Percentiles rank a stretch among this genome's conserved stretches.
Conservation (phyloP, 2,888 invertebrate species). For the Leptopilina myrica region DNA sequence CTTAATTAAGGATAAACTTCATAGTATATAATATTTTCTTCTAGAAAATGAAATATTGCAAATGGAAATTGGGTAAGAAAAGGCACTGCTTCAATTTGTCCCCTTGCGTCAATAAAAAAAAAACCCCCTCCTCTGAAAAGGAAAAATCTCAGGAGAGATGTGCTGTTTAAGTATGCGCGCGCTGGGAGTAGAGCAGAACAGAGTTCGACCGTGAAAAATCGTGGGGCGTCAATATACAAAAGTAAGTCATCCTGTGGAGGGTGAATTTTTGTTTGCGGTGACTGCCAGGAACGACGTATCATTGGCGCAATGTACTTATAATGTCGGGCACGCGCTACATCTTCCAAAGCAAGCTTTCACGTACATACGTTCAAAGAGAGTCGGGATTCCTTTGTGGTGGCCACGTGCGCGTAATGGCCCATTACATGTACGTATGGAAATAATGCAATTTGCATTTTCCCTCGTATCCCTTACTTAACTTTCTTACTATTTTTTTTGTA, state of each 20-base stretch:
- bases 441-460: slow-evolving; percentile 58
- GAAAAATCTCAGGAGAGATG: slow-evolving; percentile 2
- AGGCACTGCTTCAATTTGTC: background rate
- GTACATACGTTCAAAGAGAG: slow-evolving; percentile 46
- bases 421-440: slow-evolving; percentile 62
- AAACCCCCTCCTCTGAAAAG: background rate
- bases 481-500: background rate
- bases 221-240: slow-evolving; percentile 41
- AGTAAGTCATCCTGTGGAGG: slow-evolving; percentile 43
- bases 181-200: slow-evolving; percentile 6
- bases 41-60: background rate
- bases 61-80: slow-evolving; percentile 6
- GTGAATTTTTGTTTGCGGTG: slow-evolving; percentile 37
- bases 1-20: background rate
- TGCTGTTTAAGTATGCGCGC: slow-evolving; percentile 26
- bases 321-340: slow-evolving; percentile 40
- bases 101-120: slow-evolving; percentile 12
- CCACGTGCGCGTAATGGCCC: slow-evolving; percentile 69
- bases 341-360: slow-evolving; percentile 39
- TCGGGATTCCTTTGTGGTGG: slow-evolving; percentile 62
- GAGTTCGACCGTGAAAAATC: slow-evolving; percentile 42
- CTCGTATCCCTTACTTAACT: slow-evolving; percentile 6
- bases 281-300: slow-evolving; percentile 25
- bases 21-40: background rate
- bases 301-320: slow-evolving; percentile 40